A percentile compares a stretch with the other conserved stretches of the same genome.
phyloP scores from a whole-genome alignment of 2,888 invertebrate genomes.

The Sesia bembeciformis region DNA sequence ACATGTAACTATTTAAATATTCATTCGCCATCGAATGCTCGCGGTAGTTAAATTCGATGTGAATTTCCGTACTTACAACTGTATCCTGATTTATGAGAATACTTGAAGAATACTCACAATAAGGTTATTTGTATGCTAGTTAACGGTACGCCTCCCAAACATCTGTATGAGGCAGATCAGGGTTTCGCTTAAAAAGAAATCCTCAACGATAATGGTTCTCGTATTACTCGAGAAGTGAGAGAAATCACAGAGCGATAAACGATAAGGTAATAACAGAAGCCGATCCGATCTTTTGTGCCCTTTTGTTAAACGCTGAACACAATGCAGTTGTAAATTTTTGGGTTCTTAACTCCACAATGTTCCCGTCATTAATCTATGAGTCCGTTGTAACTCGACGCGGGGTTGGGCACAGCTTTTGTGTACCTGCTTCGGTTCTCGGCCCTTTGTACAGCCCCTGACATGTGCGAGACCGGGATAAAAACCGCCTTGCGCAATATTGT shows the following conservation, averaged over 20 bases:
- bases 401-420: constrained; percentile 52
- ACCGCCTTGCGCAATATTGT: constrained; percentile 64
- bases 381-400: constrained; percentile 66
- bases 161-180: constrained; percentile 44
- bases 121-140: constrained; percentile 42
- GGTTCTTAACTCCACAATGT: constrained; percentile 70
- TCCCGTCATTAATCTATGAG: constrained; percentile 68
- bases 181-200: constrained; percentile 34
- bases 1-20: too few species aligned
- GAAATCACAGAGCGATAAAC: constrained; percentile 57
- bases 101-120: constrained; percentile 22
- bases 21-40: too few species aligned
- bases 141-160: constrained; percentile 65
- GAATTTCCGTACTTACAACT: background rate
- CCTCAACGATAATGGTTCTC: constrained; percentile 48
- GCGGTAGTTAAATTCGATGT: too few species aligned
- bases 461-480: constrained; percentile 61
- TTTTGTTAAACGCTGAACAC: constrained; percentile 50
- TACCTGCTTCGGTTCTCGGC: constrained; percentile 56
- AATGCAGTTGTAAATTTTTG: constrained; percentile 73
- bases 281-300: constrained; percentile 64
- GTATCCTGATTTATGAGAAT: constrained; percentile 16
- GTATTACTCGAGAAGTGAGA: constrained; percentile 64
- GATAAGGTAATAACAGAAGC: constrained; percentile 72
- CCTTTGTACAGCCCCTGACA: constrained; percentile 60